Evolutionary conservation across 2,113 vertebrate genomes (phyloP), one percentile per base, ranked within the genome.

Genomic region (Alaudala cheleensis): DNA sequence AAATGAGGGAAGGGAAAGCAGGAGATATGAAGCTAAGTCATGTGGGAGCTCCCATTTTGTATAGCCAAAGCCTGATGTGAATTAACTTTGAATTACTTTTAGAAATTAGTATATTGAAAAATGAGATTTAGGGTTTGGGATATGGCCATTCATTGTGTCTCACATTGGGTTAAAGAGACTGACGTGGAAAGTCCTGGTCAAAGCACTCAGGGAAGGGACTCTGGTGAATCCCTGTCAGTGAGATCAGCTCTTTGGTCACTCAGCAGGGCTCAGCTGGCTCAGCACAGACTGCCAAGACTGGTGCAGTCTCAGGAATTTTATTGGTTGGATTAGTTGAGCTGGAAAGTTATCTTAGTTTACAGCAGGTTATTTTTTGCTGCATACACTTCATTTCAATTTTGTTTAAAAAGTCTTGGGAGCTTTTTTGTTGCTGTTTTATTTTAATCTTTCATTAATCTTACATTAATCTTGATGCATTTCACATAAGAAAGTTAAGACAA

Each of bases 201-300:
- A 56, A 73, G 28, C 6, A 31, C 2, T 53, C 4, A 40, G 74
- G 24, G 22, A 50, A 62, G 86, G 25, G 20, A 12, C 47, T 67
- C 45, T 62, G 39, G 5, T 34, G n/a, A 86, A 74, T 26, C 61
- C 33, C 44, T 31, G 1, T 8, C 1, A 6, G 14, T 14, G 34
- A 54, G 42, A 4, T 34, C 37, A 81, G 50, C 31, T 31, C 34
- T 61, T 39, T 23, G 20, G 11, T 54, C 40, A 11, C 15, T 83
- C 31, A 57, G 3, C 1, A 26, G 6, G 9, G 26, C 12, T 40
- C 61, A 47, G 1, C 0, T 76, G 42, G 14, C 37, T 18, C 49
- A 18, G 14, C 47, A 25, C 0, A 45, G 6, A 40, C 21, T 33
- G 9, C 37, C 44, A 24, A 19, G 22, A 5, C 11, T 47, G 69